A percentile compares a stretch with the other conserved stretches of the same genome.
These are phyloP conservation scores for Pipistrellus pygmaeus DNA, from an alignment of 2,797 vertebrate genomes.

Conservation along the genomic window DNA sequence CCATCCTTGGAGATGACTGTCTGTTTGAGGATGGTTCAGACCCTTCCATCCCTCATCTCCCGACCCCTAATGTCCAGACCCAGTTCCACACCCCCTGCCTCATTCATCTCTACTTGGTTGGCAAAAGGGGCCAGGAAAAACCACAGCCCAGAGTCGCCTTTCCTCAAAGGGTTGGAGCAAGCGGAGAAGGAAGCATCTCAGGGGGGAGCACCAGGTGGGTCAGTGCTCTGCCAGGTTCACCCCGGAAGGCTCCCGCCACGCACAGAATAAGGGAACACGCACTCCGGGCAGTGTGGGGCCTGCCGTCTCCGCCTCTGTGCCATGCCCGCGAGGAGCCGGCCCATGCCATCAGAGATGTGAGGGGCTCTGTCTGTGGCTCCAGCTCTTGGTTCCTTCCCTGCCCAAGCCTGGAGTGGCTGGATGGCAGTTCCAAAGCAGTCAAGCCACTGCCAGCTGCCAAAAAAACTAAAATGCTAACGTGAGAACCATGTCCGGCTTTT, in stretches of 20 bases:
- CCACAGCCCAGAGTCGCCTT: neutral
- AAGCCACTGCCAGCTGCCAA: neutral
- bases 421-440: constrained; percentile 32
- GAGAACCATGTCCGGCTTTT: constrained; percentile 78
- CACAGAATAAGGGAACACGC: neutral
- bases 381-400: neutral
- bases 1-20: neutral
- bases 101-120: neutral
- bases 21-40: neutral
- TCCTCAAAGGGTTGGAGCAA: neutral
- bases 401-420: neutral
- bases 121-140: neutral
- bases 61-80: neutral
- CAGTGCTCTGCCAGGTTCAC: neutral
- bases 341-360: neutral
- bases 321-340: neutral
- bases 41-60: neutral
- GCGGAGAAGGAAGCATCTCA: neutral
- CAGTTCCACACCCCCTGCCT: neutral
- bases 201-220: neutral
- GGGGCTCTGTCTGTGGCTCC: neutral
- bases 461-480: constrained; percentile 71
- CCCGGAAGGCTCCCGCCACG: neutral
- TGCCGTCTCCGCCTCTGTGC: neutral
- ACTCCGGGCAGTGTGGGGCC: neutral